Percentiles rank a stretch among this genome's conserved stretches.
These are phyloP conservation scores for Pegoplata infirma DNA, from an alignment of 2,888 invertebrate genomes.

Conservation along the genomic window DNA sequence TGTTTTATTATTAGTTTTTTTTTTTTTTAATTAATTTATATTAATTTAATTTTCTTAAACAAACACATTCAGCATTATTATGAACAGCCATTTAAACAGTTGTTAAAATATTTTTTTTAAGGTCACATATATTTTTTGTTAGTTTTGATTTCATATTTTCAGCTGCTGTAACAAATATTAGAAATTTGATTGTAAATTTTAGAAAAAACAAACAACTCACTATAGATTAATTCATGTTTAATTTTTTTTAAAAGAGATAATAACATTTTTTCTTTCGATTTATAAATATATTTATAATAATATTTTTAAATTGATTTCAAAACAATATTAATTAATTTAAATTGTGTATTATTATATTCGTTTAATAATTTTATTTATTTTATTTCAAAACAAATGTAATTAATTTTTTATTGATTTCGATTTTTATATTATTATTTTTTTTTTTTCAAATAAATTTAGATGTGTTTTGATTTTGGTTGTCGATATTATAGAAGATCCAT, in stretches of 20 bases:
- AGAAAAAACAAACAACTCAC: constrained; percentile 67
- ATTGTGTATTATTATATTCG: no score
- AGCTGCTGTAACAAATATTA: constrained; percentile 28
- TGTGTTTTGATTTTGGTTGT: no score
- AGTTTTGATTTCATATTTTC: constrained; percentile 3
- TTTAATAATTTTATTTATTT: no score
- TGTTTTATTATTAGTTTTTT: background rate
- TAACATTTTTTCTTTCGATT: constrained; percentile 12
- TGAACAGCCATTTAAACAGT: background rate
- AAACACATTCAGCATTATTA: background rate
- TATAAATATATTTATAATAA: background rate
- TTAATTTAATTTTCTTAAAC: background rate
- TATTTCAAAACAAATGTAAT: background rate
- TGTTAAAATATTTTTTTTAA: background rate
- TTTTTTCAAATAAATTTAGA: no score
- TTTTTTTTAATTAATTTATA: background rate
- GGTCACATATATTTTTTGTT: background rate
- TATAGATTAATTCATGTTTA: constrained; percentile 69
- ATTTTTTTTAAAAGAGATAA: constrained; percentile 66
- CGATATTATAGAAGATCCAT: no score
- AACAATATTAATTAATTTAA: background rate
- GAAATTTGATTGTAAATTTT: background rate
- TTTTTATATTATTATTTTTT: background rate
- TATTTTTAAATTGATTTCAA: background rate
- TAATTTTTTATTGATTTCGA: constrained; percentile 10